These are phyloP conservation scores for Pegoplata infirma DNA, from an alignment of 2,888 invertebrate species.

Conservation along the genomic window DNA sequence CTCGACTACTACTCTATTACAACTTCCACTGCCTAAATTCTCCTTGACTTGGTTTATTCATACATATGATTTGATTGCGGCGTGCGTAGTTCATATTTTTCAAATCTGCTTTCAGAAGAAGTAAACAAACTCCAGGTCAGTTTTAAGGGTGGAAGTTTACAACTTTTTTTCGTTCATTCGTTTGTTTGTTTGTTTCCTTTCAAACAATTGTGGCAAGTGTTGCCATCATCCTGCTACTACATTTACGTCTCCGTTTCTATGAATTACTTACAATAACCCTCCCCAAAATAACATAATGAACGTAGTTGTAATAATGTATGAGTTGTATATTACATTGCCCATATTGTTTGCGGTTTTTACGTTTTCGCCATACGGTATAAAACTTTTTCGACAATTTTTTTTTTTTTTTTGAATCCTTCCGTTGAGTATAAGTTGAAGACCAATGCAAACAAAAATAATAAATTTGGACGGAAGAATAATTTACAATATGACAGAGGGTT, in stretches of 20 bases:
- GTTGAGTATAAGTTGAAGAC: slow-evolving; percentile 24
- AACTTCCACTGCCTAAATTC: slow-evolving; percentile 11
- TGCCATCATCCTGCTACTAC: slow-evolving; percentile 50
- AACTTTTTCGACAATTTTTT: slow-evolving; percentile 61
- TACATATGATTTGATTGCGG: slow-evolving; percentile 66
- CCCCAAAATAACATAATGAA: slow-evolving; percentile 9
- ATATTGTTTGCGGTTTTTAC: slow-evolving; percentile 56
- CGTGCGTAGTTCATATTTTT: slow-evolving; percentile 67
- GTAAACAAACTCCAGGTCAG: background rate
- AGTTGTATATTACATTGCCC: slow-evolving; percentile 42
- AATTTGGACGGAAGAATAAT: background rate
- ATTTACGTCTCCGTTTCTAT: slow-evolving; percentile 32
- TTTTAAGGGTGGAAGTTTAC: slow-evolving; percentile 49
- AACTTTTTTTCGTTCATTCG: slow-evolving; percentile 19
- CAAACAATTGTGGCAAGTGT: slow-evolving; percentile 61
- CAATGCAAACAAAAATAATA: background rate
- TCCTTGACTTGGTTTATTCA: slow-evolving; percentile 60
- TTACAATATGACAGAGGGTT: background rate
- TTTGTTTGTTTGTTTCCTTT: slow-evolving; percentile 37
- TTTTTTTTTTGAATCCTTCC: slow-evolving; percentile 65
- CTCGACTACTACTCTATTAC: slow-evolving; percentile 14
- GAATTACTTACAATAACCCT: slow-evolving; percentile 6
- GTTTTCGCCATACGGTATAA: background rate
- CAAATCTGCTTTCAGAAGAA: slow-evolving; percentile 49
- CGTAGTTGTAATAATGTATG: slow-evolving; percentile 33